A percentile compares a stretch with the other conserved stretches of the same genome.
Evolutionary conservation across 2,113 vertebrate genomes (phyloP).

Genomic region (Siniperca chuatsi): DNA sequence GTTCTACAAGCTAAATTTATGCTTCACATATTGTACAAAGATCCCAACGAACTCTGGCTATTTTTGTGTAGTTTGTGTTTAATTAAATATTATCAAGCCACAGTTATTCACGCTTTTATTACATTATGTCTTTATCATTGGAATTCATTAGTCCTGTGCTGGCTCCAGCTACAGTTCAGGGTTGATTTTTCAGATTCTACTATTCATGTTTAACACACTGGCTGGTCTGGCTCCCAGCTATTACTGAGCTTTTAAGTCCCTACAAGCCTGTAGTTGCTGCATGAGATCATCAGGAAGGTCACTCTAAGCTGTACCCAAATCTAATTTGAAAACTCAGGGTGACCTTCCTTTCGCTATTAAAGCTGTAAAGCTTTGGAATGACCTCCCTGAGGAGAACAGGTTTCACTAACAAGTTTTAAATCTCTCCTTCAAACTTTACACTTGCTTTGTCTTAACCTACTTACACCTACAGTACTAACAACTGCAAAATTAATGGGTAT

Average conservation of each 20-base stretch:
- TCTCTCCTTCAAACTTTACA: constrained; percentile 47
- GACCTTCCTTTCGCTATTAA: constrained; percentile 62
- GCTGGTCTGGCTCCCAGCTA: constrained; percentile 51
- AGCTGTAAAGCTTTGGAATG: constrained; percentile 50
- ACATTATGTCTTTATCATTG: neutral
- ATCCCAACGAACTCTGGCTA: neutral
- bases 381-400: constrained; percentile 53
- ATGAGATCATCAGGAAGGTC: constrained; percentile 63
- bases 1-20: too few relatives aligned
- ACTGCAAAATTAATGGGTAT: too few relatives aligned
- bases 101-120: neutral
- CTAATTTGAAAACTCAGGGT: constrained; percentile 65
- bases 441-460: constrained; percentile 41
- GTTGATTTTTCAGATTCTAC: constrained; percentile 53
- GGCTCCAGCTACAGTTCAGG: constrained; percentile 50
- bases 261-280: constrained; percentile 48
- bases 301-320: constrained; percentile 61
- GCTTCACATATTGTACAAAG: neutral
- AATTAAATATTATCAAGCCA: constrained; percentile 5
- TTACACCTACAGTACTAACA: too few relatives aligned
- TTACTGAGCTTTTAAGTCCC: constrained; percentile 61
- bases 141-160: constrained; percentile 12
- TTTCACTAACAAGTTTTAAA: constrained; percentile 57
- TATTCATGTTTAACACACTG: constrained; percentile 60
- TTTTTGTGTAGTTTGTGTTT: neutral